Conservation (phyloP, 1,140 invertebrate genomes). For the Galleria mellonella region DNA sequence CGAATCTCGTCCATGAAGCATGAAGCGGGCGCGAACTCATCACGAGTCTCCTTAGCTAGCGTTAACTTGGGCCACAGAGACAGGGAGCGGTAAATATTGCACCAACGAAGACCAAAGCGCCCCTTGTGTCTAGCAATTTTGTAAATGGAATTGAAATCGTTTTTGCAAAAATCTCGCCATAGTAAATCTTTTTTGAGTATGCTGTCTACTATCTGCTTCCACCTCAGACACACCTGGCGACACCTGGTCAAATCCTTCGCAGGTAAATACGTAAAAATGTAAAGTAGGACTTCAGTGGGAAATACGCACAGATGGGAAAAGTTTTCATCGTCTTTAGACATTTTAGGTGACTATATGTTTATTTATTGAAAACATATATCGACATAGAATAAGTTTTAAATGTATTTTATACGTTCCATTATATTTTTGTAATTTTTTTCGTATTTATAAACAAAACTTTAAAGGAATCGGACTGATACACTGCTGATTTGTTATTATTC, state of each 20-base stretch:
- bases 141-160: conserved; percentile 31
- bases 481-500: too few relatives aligned
- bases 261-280: conserved; percentile 33
- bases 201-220: conserved; percentile 36
- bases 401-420: background rate
- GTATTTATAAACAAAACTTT: background rate
- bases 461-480: too few relatives aligned
- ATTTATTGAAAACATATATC: background rate
- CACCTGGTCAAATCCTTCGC: conserved; percentile 33
- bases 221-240: conserved; percentile 34
- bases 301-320: conserved; percentile 7
- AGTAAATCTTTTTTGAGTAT: conserved; percentile 21
- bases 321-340: background rate
- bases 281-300: conserved; percentile 39
- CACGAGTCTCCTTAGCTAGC: conserved; percentile 17
- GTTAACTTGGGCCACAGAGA: conserved; percentile 35
- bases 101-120: conserved; percentile 20
- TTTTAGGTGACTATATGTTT: background rate
- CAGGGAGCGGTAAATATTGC: conserved; percentile 36
- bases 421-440: background rate
- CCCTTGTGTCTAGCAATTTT: conserved; percentile 18
- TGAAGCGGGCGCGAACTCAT: conserved; percentile 38
- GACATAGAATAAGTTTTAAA: background rate
- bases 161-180: conserved; percentile 32
- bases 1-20: conserved; percentile 25